Percentiles rank a stretch among this genome's conserved stretches.
Evolutionary conservation across 2,113 vertebrate species (phyloP).

Genomic region (Todiramphus chloris): DNA sequence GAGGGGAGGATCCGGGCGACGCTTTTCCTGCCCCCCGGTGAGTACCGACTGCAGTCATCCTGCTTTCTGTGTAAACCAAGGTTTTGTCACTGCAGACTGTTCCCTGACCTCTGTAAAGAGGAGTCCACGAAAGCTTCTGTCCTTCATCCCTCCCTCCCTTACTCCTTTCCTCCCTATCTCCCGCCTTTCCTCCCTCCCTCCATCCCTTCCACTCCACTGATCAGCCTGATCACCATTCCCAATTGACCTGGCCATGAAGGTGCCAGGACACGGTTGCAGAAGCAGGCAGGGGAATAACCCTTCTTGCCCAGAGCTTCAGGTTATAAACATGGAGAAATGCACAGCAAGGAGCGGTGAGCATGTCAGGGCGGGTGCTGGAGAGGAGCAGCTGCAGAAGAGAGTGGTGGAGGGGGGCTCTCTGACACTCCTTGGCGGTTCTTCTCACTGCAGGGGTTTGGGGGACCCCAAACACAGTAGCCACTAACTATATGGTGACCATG

Average conservation of each 20-base stretch:
- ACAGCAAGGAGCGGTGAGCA: no score
- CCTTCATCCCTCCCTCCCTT: neutral
- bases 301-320: no score
- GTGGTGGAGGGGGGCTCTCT: no score
- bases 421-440: neutral
- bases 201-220: no score
- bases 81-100: neutral
- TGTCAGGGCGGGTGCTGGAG: no score
- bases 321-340: no score
- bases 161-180: no score
- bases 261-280: no score
- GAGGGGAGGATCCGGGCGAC: slow-evolving; percentile 64
- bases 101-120: neutral
- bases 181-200: neutral
- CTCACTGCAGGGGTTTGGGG: neutral
- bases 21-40: slow-evolving; percentile 73
- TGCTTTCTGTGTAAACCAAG: neutral
- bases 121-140: neutral
- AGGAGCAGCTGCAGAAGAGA: no score
- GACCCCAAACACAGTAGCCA: neutral
- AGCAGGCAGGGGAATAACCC: no score
- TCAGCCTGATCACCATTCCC: no score
- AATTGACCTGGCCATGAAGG: no score
- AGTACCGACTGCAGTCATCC: neutral
- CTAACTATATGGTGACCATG: neutral